phyloP scores from a whole-genome alignment of 2,113 vertebrate genomes.

The Maccullochella peelii region DNA sequence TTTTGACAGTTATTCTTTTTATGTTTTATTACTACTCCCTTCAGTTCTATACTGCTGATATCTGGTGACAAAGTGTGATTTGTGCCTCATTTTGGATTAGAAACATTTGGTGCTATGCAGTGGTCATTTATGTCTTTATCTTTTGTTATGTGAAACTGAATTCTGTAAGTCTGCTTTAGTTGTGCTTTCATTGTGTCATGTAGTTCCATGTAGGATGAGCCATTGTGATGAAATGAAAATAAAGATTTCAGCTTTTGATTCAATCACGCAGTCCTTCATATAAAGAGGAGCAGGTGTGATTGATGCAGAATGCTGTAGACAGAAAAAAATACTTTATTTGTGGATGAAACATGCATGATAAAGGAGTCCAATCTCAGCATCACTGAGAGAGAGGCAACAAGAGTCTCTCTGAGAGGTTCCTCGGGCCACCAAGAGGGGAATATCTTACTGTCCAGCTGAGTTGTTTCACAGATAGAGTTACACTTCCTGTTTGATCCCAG shows the following conservation, averaged over 20 bases:
- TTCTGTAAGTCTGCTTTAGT: background rate
- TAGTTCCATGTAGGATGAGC: background rate
- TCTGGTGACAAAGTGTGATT: background rate
- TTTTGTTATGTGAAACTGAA: background rate
- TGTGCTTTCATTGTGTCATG: background rate
- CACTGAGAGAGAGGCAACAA: background rate
- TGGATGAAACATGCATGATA: conserved; percentile 4
- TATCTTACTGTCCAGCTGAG: conserved; percentile 28
- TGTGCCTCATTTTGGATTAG: background rate
- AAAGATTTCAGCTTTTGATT: too few species aligned
- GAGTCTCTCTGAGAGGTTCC: conserved; percentile 15
- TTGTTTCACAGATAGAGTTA: conserved; percentile 31
- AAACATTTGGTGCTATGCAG: background rate
- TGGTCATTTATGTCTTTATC: background rate
- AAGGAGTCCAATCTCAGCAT: background rate
- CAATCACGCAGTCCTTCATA: too few species aligned
- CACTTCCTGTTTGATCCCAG: conserved; percentile 59
- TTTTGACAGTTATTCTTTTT: too few species aligned
- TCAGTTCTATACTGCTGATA: too few species aligned
- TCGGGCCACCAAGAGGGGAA: background rate
- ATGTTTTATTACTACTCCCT: too few species aligned
- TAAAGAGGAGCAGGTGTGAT: too few species aligned
- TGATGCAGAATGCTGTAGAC: background rate
- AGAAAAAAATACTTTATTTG: background rate
- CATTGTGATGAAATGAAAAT: background rate